A percentile compares a stretch with the other conserved stretches of the same genome.
phyloP scores from a whole-genome alignment of 2,888 invertebrate species.

The Spatulosminthurus flaviceps region DNA sequence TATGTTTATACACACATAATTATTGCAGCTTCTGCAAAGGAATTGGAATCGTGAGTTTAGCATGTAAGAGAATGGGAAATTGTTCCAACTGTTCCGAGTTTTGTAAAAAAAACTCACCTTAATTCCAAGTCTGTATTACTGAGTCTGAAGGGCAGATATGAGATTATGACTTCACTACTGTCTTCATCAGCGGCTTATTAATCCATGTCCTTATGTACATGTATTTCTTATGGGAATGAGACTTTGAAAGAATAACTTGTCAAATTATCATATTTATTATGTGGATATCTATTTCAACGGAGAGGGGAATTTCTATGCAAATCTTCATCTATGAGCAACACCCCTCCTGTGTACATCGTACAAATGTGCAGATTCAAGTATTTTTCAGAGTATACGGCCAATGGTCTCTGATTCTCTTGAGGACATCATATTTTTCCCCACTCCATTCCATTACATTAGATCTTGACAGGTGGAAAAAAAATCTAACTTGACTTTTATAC shows the following conservation, averaged over 20 bases:
- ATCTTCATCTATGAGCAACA: slow-evolving; percentile 18
- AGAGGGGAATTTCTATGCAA: slow-evolving; percentile 30
- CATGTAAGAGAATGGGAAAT: neutral
- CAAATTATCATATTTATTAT: slow-evolving; percentile 46
- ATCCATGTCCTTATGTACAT: neutral
- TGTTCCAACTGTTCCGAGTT: neutral
- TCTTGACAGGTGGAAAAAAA: too few relatives aligned
- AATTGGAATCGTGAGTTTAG: too few relatives aligned
- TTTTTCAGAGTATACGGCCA: neutral
- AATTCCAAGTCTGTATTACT: neutral
- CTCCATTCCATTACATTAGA: too few relatives aligned
- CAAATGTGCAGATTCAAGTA: neutral
- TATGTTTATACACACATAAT: too few relatives aligned
- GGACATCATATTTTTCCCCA: neutral
- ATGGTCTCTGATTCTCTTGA: neutral
- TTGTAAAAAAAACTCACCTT: neutral
- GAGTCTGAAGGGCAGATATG: neutral
- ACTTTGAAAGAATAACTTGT: slow-evolving; percentile 23
- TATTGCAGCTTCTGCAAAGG: too few relatives aligned
- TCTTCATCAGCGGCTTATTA: neutral
- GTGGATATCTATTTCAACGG: slow-evolving; percentile 25
- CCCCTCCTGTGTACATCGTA: neutral
- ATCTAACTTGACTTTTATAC: too few relatives aligned
- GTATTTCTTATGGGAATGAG: neutral
- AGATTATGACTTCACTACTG: neutral